A percentile compares a stretch with the other conserved stretches of the same genome.
phyloP scores from a whole-genome alignment of 2,113 vertebrate species.

The crab-eating macaque (Macaca fascicularis) region DNA sequence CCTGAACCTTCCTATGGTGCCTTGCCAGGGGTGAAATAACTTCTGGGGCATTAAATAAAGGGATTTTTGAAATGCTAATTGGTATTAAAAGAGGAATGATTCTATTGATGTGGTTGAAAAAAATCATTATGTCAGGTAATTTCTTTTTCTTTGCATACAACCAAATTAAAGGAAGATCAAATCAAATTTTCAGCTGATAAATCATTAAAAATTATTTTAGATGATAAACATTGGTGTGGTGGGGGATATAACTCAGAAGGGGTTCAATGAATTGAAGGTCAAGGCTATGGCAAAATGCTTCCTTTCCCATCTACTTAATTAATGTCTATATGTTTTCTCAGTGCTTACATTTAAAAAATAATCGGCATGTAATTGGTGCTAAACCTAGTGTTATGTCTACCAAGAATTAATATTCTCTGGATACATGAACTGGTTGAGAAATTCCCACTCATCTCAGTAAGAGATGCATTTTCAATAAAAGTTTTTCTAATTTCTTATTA shows the following conservation, averaged over 20 bases:
- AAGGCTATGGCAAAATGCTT: neutral
- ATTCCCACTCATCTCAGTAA: neutral
- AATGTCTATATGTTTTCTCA: neutral
- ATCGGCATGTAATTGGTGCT: neutral
- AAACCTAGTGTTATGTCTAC: neutral
- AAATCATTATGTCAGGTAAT: neutral
- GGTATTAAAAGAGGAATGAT: neutral
- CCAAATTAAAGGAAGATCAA: neutral
- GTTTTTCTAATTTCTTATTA: neutral
- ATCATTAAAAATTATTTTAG: neutral
- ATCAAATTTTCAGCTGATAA: neutral
- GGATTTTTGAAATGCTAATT: neutral
- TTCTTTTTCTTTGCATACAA: neutral
- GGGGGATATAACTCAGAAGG: neutral
- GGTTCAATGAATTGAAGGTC: neutral
- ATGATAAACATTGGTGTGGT: neutral
- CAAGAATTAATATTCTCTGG: neutral
- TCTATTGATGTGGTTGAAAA: neutral
- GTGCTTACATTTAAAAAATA: neutral
- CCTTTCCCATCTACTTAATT: neutral
- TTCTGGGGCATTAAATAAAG: neutral
- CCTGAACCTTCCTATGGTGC: neutral
- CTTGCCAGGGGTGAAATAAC: neutral
- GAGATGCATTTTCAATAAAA: neutral
- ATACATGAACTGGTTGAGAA: neutral